Percentiles rank a stretch among this genome's conserved stretches.
phyloP scores from a whole-genome alignment of 1,140 invertebrate genomes.

The Anastrepha ludens region DNA sequence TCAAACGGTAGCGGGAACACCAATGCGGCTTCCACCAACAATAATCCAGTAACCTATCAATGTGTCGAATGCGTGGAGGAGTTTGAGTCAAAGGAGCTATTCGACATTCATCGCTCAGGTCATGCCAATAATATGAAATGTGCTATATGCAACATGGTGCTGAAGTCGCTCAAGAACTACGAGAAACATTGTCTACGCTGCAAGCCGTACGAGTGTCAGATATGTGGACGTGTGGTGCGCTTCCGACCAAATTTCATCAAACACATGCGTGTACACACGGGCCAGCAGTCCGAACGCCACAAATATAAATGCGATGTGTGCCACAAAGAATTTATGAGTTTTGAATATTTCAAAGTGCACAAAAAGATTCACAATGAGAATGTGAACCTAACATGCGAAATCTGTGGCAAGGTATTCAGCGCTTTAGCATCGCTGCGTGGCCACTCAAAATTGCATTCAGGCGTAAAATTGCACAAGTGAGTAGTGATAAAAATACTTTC shows the following conservation, averaged over 20 bases:
- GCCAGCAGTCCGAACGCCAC: slow-evolving; percentile 71
- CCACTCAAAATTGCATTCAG: slow-evolving; percentile 71
- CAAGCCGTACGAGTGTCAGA: slow-evolving; percentile 73
- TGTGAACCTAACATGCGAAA: slow-evolving; percentile 72
- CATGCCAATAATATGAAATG: slow-evolving; percentile 74
- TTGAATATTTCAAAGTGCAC: slow-evolving; percentile 73
- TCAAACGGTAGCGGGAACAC: not conserved
- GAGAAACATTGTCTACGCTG: slow-evolving; percentile 73
- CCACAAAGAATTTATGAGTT: slow-evolving; percentile 73
- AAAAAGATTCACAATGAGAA: slow-evolving; percentile 74
- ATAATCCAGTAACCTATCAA: slow-evolving; percentile 61
- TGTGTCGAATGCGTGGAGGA: slow-evolving; percentile 71
- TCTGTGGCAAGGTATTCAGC: slow-evolving; percentile 73
- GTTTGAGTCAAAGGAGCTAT: slow-evolving; percentile 71
- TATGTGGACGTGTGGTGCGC: slow-evolving; percentile 71
- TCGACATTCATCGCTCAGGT: slow-evolving; percentile 71
- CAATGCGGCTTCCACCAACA: slow-evolving; percentile 54
- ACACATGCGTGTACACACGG: slow-evolving; percentile 72
- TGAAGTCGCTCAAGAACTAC: slow-evolving; percentile 72
- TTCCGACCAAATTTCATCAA: slow-evolving; percentile 72
- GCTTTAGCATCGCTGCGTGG: slow-evolving; percentile 70
- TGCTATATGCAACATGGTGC: slow-evolving; percentile 72
- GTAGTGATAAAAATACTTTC: slow-evolving; percentile 44
- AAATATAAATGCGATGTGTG: slow-evolving; percentile 74
- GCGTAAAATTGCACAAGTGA: slow-evolving; percentile 73